Evolutionary conservation across 2,888 invertebrate genomes (phyloP).

Genomic region (Portevinia maculata): DNA sequence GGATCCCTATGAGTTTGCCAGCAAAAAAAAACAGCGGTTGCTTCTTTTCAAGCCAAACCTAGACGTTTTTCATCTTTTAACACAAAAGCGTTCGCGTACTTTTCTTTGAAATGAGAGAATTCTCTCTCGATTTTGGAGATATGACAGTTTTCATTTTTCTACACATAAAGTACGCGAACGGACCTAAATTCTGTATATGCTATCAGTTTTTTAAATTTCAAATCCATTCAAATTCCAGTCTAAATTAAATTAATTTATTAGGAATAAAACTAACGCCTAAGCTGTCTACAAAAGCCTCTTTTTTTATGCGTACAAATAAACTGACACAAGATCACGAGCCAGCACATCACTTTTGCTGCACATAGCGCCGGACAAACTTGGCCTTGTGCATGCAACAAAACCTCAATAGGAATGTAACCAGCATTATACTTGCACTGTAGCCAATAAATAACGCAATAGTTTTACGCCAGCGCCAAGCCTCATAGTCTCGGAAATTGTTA

Average conservation of each 20-base stretch:
- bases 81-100: no score
- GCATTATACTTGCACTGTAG: slow-evolving; percentile 79
- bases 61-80: no score
- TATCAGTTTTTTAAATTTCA: no score
- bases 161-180: no score
- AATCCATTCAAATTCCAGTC: neutral
- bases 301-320: slow-evolving; percentile 7
- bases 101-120: no score
- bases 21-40: no score
- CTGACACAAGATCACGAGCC: neutral
- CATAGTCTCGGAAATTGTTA: slow-evolving; percentile 79
- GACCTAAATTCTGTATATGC: no score
- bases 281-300: slow-evolving; percentile 48
- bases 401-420: slow-evolving; percentile 78
- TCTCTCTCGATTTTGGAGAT: no score
- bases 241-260: neutral
- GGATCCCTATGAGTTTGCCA: no score
- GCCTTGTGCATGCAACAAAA: slow-evolving; percentile 80
- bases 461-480: slow-evolving; percentile 80
- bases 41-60: no score
- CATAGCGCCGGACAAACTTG: slow-evolving; percentile 80
- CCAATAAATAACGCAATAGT: slow-evolving; percentile 79
- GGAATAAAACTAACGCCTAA: neutral
- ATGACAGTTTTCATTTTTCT: no score
- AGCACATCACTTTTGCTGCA: slow-evolving; percentile 77